These are phyloP conservation scores for Chaetodon trifasciatus DNA, from an alignment of 2,797 vertebrate species.

Conservation along the genomic window DNA sequence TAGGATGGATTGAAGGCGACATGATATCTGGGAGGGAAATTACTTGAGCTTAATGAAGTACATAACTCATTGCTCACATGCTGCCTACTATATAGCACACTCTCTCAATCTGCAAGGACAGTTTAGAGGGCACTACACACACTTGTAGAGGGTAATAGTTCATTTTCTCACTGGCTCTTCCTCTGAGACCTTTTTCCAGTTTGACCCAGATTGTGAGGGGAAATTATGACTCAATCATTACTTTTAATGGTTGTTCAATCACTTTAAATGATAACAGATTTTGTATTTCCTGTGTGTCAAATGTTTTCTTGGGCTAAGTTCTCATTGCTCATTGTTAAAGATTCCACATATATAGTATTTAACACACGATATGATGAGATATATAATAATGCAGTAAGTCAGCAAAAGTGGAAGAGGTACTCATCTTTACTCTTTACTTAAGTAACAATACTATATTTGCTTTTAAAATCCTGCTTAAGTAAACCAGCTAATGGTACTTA, in stretches of 20 bases:
- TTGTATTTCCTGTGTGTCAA: conserved; percentile 49
- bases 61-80: conserved; percentile 81
- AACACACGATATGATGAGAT: neutral
- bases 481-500: neutral
- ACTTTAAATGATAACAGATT: conserved; percentile 53
- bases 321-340: neutral
- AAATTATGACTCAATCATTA: conserved; percentile 60
- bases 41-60: conserved; percentile 83
- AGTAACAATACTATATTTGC: neutral
- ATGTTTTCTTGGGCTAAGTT: conserved; percentile 23
- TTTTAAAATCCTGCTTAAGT: neutral
- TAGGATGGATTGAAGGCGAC: conserved; percentile 78
- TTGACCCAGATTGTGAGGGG: conserved; percentile 67
- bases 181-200: conserved; percentile 50
- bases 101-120: conserved; percentile 71
- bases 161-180: conserved; percentile 56
- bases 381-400: neutral
- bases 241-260: conserved; percentile 59
- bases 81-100: conserved; percentile 65
- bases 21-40: conserved; percentile 81
- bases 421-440: neutral
- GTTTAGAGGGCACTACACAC: conserved; percentile 73
- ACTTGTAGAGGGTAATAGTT: conserved; percentile 69
- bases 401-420: neutral
- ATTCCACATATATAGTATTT: neutral